These are phyloP conservation scores for Thaumatotibia leucotreta DNA, from an alignment of 1,140 invertebrate genomes.

Conservation along the genomic window DNA sequence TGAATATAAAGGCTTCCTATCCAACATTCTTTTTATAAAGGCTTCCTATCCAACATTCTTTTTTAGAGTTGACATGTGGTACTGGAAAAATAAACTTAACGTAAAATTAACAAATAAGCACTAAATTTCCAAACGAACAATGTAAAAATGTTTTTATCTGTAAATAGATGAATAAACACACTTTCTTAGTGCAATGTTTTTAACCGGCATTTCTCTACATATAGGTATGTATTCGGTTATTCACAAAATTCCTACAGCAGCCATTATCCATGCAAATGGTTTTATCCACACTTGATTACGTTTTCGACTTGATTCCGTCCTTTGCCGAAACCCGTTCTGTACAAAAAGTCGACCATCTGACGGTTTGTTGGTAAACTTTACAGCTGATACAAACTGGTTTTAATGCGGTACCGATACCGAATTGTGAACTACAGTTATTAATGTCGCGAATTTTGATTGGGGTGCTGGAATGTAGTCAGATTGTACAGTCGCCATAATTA, in stretches of 20 bases:
- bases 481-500: neutral
- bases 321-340: neutral
- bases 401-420: neutral
- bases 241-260: neutral
- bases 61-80: neutral
- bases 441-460: neutral
- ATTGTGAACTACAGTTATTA: neutral
- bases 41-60: too few relatives aligned
- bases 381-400: neutral
- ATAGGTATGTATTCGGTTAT: neutral
- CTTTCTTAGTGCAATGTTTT: too few relatives aligned
- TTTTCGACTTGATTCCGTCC: neutral
- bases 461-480: neutral
- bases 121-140: too few relatives aligned
- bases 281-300: neutral
- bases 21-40: too few relatives aligned
- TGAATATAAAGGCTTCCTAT: neutral
- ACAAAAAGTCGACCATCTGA: neutral
- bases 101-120: too few relatives aligned
- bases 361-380: slow-evolving; percentile 7
- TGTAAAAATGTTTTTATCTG: too few relatives aligned
- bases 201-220: too few relatives aligned
- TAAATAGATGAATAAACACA: too few relatives aligned
- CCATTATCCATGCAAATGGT: neutral
- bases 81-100: too few relatives aligned